phyloP scores from a whole-genome alignment of 2,797 vertebrate species.

The Myotis daubentonii region DNA sequence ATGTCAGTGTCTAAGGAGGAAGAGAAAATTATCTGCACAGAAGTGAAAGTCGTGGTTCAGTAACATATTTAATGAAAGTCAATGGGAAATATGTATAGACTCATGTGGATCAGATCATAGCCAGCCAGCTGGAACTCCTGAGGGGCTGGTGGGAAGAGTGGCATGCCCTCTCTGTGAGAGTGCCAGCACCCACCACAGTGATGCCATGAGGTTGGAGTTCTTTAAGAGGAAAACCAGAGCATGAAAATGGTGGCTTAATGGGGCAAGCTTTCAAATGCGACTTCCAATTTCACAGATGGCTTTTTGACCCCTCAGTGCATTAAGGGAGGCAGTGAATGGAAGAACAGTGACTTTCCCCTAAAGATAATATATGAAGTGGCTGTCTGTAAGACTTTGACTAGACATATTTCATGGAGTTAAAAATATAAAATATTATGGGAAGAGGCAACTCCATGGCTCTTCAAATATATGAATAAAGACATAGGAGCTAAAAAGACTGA shows the following conservation, averaged over 20 bases:
- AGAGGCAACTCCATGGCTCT: background rate
- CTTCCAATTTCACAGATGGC: constrained; percentile 68
- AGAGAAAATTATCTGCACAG: constrained; percentile 60
- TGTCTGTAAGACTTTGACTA: constrained; percentile 17
- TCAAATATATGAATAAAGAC: constrained; percentile 26
- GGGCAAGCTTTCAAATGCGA: constrained; percentile 53
- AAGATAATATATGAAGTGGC: constrained; percentile 61
- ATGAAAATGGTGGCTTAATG: constrained; percentile 41
- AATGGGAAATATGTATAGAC: constrained; percentile 13
- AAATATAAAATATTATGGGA: constrained; percentile 45
- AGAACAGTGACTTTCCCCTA: constrained; percentile 33
- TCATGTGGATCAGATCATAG: background rate
- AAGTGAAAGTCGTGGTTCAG: constrained; percentile 60
- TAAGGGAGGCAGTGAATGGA: constrained; percentile 57
- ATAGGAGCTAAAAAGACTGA: background rate
- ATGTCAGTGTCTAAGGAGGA: constrained; percentile 48
- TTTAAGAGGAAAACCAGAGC: constrained; percentile 20
- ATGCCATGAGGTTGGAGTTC: background rate
- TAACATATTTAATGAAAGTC: constrained; percentile 65
- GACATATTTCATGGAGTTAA: constrained; percentile 52
- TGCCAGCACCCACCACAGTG: background rate
- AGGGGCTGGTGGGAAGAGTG: background rate
- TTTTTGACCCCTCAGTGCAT: constrained; percentile 64
- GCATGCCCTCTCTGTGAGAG: background rate
- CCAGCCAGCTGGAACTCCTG: background rate